Evolutionary conservation across 2,888 invertebrate genomes (phyloP), one percentile per base, ranked within the genome.

Genomic region (Celastrina argiolus): DNA sequence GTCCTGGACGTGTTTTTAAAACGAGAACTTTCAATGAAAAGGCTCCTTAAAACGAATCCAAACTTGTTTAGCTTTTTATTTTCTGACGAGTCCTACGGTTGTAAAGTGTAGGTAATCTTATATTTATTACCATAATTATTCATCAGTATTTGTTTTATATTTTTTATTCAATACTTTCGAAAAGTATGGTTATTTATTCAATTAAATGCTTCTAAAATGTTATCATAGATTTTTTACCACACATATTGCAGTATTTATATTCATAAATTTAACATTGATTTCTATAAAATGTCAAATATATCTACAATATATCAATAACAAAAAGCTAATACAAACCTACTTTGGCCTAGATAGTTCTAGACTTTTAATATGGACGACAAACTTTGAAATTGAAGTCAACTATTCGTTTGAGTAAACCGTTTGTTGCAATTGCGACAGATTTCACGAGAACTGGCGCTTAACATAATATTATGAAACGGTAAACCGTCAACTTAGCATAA

Each of bases 381-480:
- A 64, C 18, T 63, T 76, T 74, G 70, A 74, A 74, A 76, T 77
- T 73, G 73, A 77, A 81, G 78, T 80, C 77, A 66, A 76, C 71
- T 85, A 82, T 85, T 81, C 82, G 81, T 59, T 34, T 34, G 81
- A 79, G 77, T 74, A 78, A 75, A 73, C 82, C 82, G 79, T 82
- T 81, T 79, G 81, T 84, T 81, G 73, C 82, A 83, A 78, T 82
- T 81, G 79, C 81, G 85, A 81, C 85, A 84, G 82, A 81, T 84
- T 84, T 81, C 78, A 81, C 78, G 75, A 80, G 74, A 80, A 81
- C 81, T 77, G 74, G 75, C 78, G 81, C 81, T 82, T 86, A 84
- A 82, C 83, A 83, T 81, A 87, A 87, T 87, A 86, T 87, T 87
- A 83, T 84, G 84, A 78, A 79, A 81, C 76, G 76, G 79, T 77